phyloP scores from a whole-genome alignment of 2,888 invertebrate species.

The Pharmacophagus antenor region DNA sequence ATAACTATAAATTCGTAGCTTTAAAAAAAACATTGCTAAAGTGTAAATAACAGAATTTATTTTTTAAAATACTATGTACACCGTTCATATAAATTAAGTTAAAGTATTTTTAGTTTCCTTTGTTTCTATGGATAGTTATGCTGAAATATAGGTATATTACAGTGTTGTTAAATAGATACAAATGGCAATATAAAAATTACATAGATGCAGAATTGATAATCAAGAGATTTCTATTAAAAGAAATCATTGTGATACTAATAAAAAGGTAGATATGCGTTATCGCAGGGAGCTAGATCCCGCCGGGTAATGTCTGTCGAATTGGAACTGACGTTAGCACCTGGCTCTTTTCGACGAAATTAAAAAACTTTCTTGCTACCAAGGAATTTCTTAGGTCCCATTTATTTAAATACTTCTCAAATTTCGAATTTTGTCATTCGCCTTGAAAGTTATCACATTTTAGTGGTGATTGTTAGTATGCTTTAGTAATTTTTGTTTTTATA shows the following conservation, averaged over 20 bases:
- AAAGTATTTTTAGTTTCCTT: too few species aligned
- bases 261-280: conserved; percentile 48
- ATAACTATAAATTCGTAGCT: too few species aligned
- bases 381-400: conserved; percentile 64
- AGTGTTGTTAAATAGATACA: background rate
- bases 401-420: conserved; percentile 59
- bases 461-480: background rate
- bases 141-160: too few species aligned
- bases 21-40: too few species aligned
- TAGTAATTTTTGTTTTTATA: too few species aligned
- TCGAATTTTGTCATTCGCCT: conserved; percentile 12
- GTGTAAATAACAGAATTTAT: too few species aligned
- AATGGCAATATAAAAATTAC: background rate
- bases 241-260: conserved; percentile 52
- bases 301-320: conserved; percentile 63
- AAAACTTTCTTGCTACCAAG: conserved; percentile 71
- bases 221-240: conserved; percentile 56
- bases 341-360: conserved; percentile 74
- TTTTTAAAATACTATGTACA: too few species aligned
- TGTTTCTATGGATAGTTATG: too few species aligned
- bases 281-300: conserved; percentile 35
- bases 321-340: conserved; percentile 71
- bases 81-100: too few species aligned
- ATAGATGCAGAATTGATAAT: conserved; percentile 34
- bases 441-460: conserved; percentile 4